These are phyloP conservation scores for Apus apus DNA, from an alignment of 2,113 vertebrate species.

Conservation along the genomic window DNA sequence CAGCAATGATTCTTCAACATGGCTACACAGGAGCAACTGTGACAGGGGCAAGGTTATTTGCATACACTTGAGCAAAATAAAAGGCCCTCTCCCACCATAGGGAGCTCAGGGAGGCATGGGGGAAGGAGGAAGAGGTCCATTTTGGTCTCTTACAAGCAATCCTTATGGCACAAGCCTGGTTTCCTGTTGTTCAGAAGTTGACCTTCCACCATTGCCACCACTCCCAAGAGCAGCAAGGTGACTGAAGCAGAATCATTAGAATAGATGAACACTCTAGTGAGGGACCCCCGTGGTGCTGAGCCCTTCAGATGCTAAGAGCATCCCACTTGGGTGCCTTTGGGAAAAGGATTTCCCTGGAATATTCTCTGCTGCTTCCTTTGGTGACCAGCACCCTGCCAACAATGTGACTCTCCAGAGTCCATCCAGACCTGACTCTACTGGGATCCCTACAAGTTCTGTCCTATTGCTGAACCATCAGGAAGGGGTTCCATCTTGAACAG, in stretches of 20 bases:
- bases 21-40: neutral
- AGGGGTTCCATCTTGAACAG: neutral
- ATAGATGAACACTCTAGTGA: rapidly evolving
- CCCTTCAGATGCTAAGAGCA: neutral
- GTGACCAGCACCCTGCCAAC: neutral
- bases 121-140: neutral
- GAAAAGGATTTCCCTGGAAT: neutral
- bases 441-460: neutral
- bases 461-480: rapidly evolving
- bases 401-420: neutral
- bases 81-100: neutral
- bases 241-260: neutral
- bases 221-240: neutral
- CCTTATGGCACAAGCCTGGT: rapidly evolving
- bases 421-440: neutral
- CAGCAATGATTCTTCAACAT: neutral
- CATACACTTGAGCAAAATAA: neutral
- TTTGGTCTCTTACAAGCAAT: neutral
- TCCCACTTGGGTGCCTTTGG: neutral
- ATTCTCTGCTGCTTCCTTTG: neutral
- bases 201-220: neutral
- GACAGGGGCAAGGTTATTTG: neutral
- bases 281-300: neutral
- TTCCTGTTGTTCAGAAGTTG: neutral
- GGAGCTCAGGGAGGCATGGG: neutral